phyloP scores from a whole-genome alignment of 2,888 invertebrate species.

The Macrosoma leucophasiata region DNA sequence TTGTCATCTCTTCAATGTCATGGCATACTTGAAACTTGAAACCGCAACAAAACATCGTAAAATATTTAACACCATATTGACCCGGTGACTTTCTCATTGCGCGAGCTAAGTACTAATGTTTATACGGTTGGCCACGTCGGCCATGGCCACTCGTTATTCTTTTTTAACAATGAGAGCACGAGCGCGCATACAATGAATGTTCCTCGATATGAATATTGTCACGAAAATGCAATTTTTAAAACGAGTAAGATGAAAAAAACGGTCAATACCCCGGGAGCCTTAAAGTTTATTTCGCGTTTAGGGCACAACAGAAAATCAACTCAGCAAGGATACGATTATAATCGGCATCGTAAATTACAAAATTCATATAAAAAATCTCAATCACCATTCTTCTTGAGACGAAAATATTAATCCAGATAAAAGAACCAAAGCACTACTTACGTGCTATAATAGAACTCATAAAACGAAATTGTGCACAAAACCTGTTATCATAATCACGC shows the following conservation, averaged over 20 bases:
- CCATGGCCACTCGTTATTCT: conserved; percentile 35
- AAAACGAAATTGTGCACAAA: conserved; percentile 20
- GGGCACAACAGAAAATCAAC: too few species aligned
- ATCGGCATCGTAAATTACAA: too few species aligned
- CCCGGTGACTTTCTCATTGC: conserved; percentile 39
- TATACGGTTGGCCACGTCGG: conserved; percentile 27
- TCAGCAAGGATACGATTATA: too few species aligned
- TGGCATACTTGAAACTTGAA: too few species aligned
- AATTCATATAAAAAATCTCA: too few species aligned
- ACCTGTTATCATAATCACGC: conserved; percentile 21
- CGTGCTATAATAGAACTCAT: conserved; percentile 15
- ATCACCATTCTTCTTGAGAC: too few species aligned
- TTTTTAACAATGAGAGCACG: conserved; percentile 32
- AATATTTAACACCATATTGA: conserved; percentile 34
- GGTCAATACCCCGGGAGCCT: too few species aligned
- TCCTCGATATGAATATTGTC: conserved; percentile 21
- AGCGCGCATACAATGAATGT: conserved; percentile 20
- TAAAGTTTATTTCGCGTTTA: too few species aligned
- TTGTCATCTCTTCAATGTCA: too few species aligned
- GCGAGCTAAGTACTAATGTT: conserved; percentile 25
- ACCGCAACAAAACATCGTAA: conserved; percentile 41
- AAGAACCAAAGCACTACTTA: conserved; percentile 11
- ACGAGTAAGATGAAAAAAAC: too few species aligned
- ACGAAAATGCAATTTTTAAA: conserved; percentile 16
- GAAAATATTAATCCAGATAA: conserved; percentile 13